phyloP scores from a whole-genome alignment of 2,113 vertebrate species.

The Petromus typicus region DNA sequence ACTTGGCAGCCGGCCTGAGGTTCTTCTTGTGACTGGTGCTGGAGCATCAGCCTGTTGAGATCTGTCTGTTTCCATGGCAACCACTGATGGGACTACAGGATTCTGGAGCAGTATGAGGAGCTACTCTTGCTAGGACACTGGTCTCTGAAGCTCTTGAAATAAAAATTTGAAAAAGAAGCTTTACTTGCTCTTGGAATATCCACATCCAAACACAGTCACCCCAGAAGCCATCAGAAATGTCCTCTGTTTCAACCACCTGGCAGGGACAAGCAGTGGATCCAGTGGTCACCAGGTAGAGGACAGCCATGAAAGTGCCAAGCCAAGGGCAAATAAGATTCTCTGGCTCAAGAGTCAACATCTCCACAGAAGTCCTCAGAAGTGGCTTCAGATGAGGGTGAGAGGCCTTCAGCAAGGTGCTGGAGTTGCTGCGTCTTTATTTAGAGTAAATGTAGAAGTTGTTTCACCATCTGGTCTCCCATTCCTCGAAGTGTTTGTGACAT shows the following conservation, averaged over 20 bases:
- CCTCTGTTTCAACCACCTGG: neutral
- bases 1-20: slow-evolving; percentile 51
- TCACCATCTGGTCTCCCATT: neutral
- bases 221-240: neutral
- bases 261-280: rapidly evolving
- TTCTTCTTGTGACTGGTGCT: neutral
- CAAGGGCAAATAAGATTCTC: neutral
- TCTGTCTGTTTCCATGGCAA: slow-evolving; percentile 26
- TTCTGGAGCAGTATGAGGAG: rapidly evolving
- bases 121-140: rapidly evolving
- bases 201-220: neutral
- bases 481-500: neutral
- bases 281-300: rapidly evolving
- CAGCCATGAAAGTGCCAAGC: too few species aligned
- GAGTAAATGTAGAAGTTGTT: neutral
- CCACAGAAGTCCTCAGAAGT: neutral
- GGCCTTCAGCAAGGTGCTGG: rapidly evolving
- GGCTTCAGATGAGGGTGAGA: neutral
- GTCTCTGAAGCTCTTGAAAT: neutral
- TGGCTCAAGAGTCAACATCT: neutral
- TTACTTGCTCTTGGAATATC: neutral
- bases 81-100: neutral
- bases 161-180: neutral
- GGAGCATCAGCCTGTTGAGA: slow-evolving; percentile 6
- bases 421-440: neutral